Percentiles rank a stretch among this genome's conserved stretches.
Conservation (phyloP, 1,140 invertebrate species). For the Drosophila asahinai region DNA sequence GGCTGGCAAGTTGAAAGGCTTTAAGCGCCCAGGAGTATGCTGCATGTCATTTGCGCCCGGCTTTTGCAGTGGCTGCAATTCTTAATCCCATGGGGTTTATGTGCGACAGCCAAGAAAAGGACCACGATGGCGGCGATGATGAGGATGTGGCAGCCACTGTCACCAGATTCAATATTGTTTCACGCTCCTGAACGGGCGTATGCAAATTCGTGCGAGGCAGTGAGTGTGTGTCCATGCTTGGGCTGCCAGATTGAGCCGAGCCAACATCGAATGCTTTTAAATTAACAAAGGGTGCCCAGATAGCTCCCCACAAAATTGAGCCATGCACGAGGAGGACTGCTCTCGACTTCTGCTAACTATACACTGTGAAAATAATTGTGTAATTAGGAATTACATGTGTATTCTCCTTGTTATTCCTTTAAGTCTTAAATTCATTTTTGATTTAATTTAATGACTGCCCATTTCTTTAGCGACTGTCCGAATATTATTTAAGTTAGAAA, state of each 20-base stretch:
- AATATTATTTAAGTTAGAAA: no score
- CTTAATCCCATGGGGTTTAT: slow-evolving; percentile 66
- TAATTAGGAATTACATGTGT: no score
- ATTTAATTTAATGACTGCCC: no score
- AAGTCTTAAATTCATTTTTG: no score
- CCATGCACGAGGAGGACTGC: background rate
- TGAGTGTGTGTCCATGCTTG: slow-evolving; percentile 38
- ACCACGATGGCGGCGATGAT: slow-evolving; percentile 34
- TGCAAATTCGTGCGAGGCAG: slow-evolving; percentile 45
- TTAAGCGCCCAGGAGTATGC: slow-evolving; percentile 52
- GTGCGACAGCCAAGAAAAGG: slow-evolving; percentile 46
- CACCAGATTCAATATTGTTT: slow-evolving; percentile 72
- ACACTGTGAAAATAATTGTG: background rate
- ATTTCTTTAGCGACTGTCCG: no score
- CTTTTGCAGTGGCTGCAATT: slow-evolving; percentile 45
- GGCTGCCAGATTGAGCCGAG: slow-evolving; percentile 17
- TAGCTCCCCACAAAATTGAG: slow-evolving; percentile 18
- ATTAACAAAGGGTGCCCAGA: slow-evolving; percentile 15
- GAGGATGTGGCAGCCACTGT: slow-evolving; percentile 16
- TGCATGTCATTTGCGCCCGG: slow-evolving; percentile 24
- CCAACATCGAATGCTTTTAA: slow-evolving; percentile 30
- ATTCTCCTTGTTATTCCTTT: no score
- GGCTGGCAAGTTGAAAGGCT: slow-evolving; percentile 21
- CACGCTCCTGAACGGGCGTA: slow-evolving; percentile 57
- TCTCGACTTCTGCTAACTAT: background rate